Percentiles rank a stretch among this genome's conserved stretches.
Conservation (phyloP, 1,140 invertebrate genomes). For the Cyphomyrmex costatus region DNA sequence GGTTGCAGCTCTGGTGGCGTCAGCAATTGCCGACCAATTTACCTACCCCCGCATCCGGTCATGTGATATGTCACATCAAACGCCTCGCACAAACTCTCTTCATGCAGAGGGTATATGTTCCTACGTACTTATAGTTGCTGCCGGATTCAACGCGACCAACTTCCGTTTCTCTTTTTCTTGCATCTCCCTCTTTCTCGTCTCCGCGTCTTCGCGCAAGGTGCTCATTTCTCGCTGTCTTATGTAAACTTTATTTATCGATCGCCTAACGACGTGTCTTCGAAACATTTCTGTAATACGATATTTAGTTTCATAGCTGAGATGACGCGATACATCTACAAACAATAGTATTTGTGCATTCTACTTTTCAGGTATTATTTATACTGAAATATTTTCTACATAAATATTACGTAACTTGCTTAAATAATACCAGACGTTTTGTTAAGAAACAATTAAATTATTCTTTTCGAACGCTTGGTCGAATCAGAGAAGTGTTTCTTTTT, state of each 20-base stretch:
- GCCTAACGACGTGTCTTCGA: not conserved
- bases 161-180: constrained; percentile 30
- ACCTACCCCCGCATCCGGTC: constrained; percentile 87
- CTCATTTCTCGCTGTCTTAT: not conserved
- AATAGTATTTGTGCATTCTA: not conserved
- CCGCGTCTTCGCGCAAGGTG: constrained; percentile 67
- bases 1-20: constrained; percentile 85
- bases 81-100: constrained; percentile 75
- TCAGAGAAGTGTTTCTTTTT: not conserved
- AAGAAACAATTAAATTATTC: not conserved
- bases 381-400: not conserved
- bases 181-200: not conserved
- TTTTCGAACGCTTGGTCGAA: not conserved
- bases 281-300: not conserved
- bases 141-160: constrained; percentile 54
- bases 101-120: constrained; percentile 64
- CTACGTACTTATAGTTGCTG: constrained; percentile 52
- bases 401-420: not conserved
- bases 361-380: not conserved
- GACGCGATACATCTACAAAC: not conserved
- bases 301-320: not conserved
- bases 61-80: constrained; percentile 86
- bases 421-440: not conserved
- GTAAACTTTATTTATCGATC: not conserved
- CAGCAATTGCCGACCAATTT: constrained; percentile 87